Evolutionary conservation across 92 coral and sea anemone genomes (phyloP), one percentile per base, ranked within the genome.

Genomic region (Plumapathes pennacea): DNA sequence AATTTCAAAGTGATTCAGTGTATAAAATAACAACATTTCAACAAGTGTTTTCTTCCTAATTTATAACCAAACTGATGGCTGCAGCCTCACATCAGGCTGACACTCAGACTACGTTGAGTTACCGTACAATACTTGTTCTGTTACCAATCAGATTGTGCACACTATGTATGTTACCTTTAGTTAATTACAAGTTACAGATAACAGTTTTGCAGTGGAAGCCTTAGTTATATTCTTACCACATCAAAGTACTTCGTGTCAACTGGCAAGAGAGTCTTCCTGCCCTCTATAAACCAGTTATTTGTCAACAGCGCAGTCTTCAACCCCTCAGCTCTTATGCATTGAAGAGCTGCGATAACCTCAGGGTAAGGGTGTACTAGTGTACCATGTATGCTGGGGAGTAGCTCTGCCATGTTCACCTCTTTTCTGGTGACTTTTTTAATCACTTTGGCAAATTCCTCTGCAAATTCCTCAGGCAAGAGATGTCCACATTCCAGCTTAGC

Each of bases 281-380:
- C 51, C 23, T 72, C 73, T 64, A 80, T 32, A 38, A 77, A 50
- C 97, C 97, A 91, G 60, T 91, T 91, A 41, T 91, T 91, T 36
- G 97, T 91, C 21, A 91, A 67, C 77, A 91, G 79, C 30, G 92
- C 97, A 3, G 96, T 82, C 32, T 88, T 81, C 11, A 91, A 66
- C 10, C 97, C 97, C 46, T 84, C 79, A 57, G 81, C 79, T 67
- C 82, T 80, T 31, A 91, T 84, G 59, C 89, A 66, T 52, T 88
- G 66, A 10, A 91, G 76, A 19, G 85, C 76, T 17, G 49, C 76
- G 18, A 91, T 20, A 57, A 91, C 70, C 42, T 91, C 96, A 7
- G 97, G 97, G 48, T 72, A 67, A 2, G 97, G 97, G 18, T 52
- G 63, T 25, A 70, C 51, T 45, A 70, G 43, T 13, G 72, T 29